These are phyloP conservation scores for Piaya cayana DNA, from an alignment of 2,113 vertebrate species.

Conservation along the genomic window DNA sequence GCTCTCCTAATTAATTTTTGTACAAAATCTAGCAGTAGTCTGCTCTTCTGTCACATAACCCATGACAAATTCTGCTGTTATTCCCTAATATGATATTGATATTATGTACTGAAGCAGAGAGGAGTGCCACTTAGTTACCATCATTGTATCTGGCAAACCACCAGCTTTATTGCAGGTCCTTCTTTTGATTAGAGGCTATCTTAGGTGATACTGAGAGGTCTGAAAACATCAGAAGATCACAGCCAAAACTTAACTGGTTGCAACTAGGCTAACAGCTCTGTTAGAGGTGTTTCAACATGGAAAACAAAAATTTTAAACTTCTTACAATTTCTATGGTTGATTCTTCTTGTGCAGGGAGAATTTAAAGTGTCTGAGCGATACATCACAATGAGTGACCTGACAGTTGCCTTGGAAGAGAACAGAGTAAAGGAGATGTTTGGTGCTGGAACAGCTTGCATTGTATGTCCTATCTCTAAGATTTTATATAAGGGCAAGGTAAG, in stretches of 20 bases:
- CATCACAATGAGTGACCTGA: conserved; percentile 86
- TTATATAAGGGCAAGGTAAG: conserved; percentile 87
- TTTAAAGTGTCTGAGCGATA: conserved; percentile 87
- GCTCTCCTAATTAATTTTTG: background rate
- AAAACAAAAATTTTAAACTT: background rate
- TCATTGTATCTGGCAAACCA: background rate
- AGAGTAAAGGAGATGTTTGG: conserved; percentile 92
- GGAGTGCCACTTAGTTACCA: background rate
- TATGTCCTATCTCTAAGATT: conserved; percentile 84
- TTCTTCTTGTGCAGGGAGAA: conserved; percentile 74
- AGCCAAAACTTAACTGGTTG: background rate
- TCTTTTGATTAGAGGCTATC: background rate
- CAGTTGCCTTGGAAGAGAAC: conserved; percentile 76
- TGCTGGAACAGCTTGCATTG: conserved; percentile 87
- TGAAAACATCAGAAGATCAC: background rate
- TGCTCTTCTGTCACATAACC: background rate
- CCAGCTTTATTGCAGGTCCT: background rate
- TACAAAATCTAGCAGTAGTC: background rate
- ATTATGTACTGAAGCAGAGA: background rate
- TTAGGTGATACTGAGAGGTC: background rate
- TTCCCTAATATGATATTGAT: background rate
- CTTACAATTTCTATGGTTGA: background rate
- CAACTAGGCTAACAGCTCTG: background rate
- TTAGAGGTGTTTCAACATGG: background rate
- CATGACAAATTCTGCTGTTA: background rate